Conservation (phyloP, 2,888 invertebrate species). For the Trichopria drosophilae region DNA sequence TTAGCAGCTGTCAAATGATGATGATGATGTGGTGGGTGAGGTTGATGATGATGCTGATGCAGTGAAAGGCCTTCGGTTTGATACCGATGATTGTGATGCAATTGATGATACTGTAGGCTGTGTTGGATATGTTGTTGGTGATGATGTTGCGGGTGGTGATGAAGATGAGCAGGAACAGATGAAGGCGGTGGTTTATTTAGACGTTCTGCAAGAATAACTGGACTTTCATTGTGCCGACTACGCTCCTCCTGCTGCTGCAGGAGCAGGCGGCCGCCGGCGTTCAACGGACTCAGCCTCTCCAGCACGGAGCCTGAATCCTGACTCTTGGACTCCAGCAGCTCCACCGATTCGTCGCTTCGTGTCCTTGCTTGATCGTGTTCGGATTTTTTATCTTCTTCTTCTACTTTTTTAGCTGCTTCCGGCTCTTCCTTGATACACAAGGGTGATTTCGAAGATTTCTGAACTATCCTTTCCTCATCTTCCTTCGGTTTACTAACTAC, state of each 20-base stretch:
- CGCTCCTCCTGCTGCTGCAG: constrained; percentile 53
- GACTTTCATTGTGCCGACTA: constrained; percentile 56
- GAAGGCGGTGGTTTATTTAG: constrained; percentile 52
- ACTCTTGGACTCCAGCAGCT: constrained; percentile 50
- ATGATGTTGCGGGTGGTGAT: constrained; percentile 42
- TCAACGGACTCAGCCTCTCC: constrained; percentile 58
- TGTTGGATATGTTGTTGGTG: constrained; percentile 41
- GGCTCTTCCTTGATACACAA: constrained; percentile 69
- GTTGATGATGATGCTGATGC: constrained; percentile 34
- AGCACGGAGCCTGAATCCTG: constrained; percentile 56
- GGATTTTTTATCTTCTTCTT: constrained; percentile 51
- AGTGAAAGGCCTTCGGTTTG: constrained; percentile 38
- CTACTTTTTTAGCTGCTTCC: constrained; percentile 59
- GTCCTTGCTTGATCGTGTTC: constrained; percentile 40
- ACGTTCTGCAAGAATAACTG: constrained; percentile 55
- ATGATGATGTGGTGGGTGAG: constrained; percentile 25
- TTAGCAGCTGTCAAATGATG: constrained; percentile 35
- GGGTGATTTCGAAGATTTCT: constrained; percentile 61
- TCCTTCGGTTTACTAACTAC: not conserved
- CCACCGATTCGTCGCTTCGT: constrained; percentile 47
- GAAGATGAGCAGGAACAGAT: constrained; percentile 42
- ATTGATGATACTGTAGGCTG: constrained; percentile 37
- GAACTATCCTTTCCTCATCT: constrained; percentile 51
- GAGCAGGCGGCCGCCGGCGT: constrained; percentile 55
- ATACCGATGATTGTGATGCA: constrained; percentile 38